A percentile compares a stretch with the other conserved stretches of the same genome.
Conservation (phyloP, 1,140 invertebrate species). For the Aphaenogaster ashmeadi region DNA sequence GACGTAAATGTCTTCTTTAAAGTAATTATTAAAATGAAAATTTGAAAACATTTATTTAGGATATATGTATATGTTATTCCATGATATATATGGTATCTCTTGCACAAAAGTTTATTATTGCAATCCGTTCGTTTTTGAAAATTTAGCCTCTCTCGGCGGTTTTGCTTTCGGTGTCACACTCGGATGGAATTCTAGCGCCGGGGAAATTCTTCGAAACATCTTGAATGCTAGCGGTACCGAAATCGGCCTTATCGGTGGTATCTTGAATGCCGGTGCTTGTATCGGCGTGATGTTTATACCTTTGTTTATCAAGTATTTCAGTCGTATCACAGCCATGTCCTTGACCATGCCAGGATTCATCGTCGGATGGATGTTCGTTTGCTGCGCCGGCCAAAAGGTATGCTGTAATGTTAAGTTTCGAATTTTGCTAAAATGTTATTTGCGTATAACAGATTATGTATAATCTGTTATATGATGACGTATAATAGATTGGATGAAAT, state of each 20-base stretch:
- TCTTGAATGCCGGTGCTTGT: constrained; percentile 72
- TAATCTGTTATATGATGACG: too few relatives aligned
- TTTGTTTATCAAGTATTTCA: constrained; percentile 58
- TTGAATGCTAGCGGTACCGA: constrained; percentile 68
- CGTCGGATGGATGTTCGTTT: constrained; percentile 76
- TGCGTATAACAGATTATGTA: background rate
- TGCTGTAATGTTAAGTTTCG: background rate
- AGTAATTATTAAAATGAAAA: constrained; percentile 15
- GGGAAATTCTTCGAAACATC: constrained; percentile 65
- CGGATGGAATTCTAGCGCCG: constrained; percentile 78
- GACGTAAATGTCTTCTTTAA: background rate
- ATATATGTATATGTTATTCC: too few relatives aligned
- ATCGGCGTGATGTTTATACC: constrained; percentile 69
- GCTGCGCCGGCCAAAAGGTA: constrained; percentile 75
- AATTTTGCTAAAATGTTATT: background rate
- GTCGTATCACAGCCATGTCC: constrained; percentile 52
- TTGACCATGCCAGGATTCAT: constrained; percentile 66
- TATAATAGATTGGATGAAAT: background rate
- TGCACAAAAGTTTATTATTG: too few relatives aligned
- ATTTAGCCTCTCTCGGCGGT: constrained; percentile 79
- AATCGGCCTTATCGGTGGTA: constrained; percentile 71
- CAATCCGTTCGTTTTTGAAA: background rate
- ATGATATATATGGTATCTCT: too few relatives aligned
- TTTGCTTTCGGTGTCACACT: constrained; percentile 77
- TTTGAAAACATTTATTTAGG: background rate